Evolutionary conservation across 2,888 invertebrate species (phyloP).

Genomic region (Falcaria lacertinaria): DNA sequence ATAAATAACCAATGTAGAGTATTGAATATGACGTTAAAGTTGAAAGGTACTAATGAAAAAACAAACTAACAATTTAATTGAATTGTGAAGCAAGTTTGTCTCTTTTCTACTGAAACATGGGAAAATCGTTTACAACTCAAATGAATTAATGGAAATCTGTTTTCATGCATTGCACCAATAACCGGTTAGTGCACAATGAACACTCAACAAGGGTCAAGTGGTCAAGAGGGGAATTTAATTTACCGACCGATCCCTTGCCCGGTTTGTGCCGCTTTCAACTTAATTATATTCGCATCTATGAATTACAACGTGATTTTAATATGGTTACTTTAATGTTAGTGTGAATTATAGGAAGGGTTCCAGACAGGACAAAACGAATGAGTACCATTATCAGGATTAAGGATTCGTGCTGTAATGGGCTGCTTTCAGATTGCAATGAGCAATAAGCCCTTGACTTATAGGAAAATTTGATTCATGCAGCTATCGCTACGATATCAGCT

Average conservation of each 20-base stretch:
- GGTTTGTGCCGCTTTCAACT: conserved; percentile 41
- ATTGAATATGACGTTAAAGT: too few species aligned
- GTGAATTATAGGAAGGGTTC: background rate
- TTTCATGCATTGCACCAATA: conserved; percentile 50
- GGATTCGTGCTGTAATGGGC: too few species aligned
- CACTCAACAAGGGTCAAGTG: conserved; percentile 54
- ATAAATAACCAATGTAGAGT: too few species aligned
- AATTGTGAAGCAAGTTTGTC: too few species aligned
- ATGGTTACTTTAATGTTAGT: background rate
- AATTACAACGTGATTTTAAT: conserved; percentile 21
- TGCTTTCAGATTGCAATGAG: too few species aligned
- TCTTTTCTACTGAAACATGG: too few species aligned
- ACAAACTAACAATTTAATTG: too few species aligned
- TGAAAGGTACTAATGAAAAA: too few species aligned
- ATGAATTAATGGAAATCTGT: conserved; percentile 23
- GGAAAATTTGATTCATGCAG: too few species aligned
- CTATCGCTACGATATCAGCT: too few species aligned
- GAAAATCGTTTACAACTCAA: conserved; percentile 2
- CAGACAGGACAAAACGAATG: background rate
- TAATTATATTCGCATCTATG: conserved; percentile 56
- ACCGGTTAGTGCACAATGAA: conserved; percentile 51
- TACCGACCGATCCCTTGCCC: conserved; percentile 40
- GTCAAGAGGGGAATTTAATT: conserved; percentile 56
- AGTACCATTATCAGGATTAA: background rate
- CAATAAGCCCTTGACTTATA: too few species aligned